Evolutionary conservation across 2,797 vertebrate genomes (phyloP).

Genomic region (Megaceryle alcyon): DNA sequence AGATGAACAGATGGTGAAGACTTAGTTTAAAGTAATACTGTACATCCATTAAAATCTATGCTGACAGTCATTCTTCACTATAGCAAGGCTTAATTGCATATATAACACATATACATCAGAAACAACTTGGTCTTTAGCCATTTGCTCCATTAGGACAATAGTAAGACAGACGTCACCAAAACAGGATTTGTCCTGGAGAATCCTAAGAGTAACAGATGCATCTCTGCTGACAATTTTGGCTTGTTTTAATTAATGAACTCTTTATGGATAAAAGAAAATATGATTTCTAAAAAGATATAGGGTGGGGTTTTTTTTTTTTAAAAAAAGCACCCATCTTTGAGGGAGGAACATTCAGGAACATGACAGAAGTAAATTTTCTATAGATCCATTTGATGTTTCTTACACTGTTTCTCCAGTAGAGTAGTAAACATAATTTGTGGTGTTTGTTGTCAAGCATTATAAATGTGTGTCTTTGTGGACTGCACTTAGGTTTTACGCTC

Average conservation of each 20-base stretch:
- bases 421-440: background rate
- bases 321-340: background rate
- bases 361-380: background rate
- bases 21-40: conserved; percentile 80
- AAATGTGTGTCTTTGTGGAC: background rate
- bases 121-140: conserved; percentile 67
- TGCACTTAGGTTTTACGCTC: background rate
- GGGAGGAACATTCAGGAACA: background rate
- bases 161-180: conserved; percentile 62
- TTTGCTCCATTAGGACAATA: conserved; percentile 74
- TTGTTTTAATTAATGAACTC: conserved; percentile 69
- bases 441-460: background rate
- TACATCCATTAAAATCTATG: conserved; percentile 83
- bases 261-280: conserved; percentile 57
- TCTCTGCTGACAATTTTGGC: conserved; percentile 38
- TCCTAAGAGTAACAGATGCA: conserved; percentile 72
- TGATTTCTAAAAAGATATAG: conserved; percentile 49
- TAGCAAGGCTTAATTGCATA: conserved; percentile 80
- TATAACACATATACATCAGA: conserved; percentile 76
- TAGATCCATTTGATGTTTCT: background rate
- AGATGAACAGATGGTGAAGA: conserved; percentile 82
- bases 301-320: background rate
- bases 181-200: conserved; percentile 65
- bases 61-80: conserved; percentile 77
- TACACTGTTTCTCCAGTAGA: background rate